Percentiles rank a stretch among this genome's conserved stretches.
Evolutionary conservation across 2,888 invertebrate genomes (phyloP).

Genomic region (Amiota communis): DNA sequence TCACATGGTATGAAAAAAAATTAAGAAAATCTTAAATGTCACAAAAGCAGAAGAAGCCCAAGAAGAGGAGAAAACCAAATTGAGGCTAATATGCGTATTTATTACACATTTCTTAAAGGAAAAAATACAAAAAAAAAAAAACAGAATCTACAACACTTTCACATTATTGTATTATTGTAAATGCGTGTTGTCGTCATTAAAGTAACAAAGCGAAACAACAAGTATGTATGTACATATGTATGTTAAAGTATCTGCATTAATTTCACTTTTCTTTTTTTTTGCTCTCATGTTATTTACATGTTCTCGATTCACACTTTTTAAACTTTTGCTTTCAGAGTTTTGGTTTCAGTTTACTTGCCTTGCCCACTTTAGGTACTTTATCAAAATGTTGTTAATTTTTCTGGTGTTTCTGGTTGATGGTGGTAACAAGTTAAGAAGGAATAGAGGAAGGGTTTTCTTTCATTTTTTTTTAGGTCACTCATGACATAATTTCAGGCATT

Average conservation of each 20-base stretch:
- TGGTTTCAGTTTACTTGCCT: conserved; percentile 44
- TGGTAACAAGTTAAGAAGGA: too few relatives aligned
- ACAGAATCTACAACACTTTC: conserved; percentile 38
- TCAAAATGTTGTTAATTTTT: too few relatives aligned
- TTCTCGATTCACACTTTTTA: conserved; percentile 14
- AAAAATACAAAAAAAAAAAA: neutral
- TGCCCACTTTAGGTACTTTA: too few relatives aligned
- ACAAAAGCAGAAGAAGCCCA: conserved; percentile 9
- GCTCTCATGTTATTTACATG: neutral
- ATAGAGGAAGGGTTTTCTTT: neutral
- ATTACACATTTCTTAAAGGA: conserved; percentile 41
- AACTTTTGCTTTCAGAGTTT: conserved; percentile 43
- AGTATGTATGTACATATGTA: too few relatives aligned
- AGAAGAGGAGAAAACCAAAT: conserved; percentile 40
- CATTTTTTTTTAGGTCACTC: conserved; percentile 46
- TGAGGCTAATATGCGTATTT: conserved; percentile 67
- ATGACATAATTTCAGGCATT: conserved; percentile 54
- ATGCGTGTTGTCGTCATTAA: neutral
- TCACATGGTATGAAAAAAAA: conserved; percentile 1
- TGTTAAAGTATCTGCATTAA: conserved; percentile 19
- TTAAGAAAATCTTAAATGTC: conserved; percentile 6
- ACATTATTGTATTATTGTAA: conserved; percentile 11
- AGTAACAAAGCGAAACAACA: conserved; percentile 16
- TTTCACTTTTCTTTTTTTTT: conserved; percentile 36
- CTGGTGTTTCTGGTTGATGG: too few relatives aligned